A percentile compares a stretch with the other conserved stretches of the same genome.
Evolutionary conservation across 2,797 vertebrate genomes (phyloP).

Genomic region (Notolabrus celidotus): DNA sequence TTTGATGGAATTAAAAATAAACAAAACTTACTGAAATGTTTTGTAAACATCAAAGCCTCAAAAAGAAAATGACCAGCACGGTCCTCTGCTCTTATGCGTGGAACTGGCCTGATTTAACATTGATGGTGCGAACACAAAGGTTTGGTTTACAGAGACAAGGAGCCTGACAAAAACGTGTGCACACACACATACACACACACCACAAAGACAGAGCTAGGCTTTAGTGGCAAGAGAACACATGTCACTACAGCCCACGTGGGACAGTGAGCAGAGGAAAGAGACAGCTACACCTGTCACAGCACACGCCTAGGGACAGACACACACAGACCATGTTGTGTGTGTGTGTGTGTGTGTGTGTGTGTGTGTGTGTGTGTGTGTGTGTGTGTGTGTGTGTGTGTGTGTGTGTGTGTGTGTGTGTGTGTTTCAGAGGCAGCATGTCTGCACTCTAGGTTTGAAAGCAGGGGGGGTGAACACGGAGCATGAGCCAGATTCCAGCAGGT

Average conservation of each 20-base stretch:
- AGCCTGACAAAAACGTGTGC: slow-evolving; percentile 21
- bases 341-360: slow-evolving; percentile 47
- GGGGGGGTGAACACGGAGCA: slow-evolving; percentile 31
- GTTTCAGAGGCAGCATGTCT: slow-evolving; percentile 59
- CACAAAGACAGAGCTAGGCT: slow-evolving; percentile 37
- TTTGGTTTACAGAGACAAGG: slow-evolving; percentile 43
- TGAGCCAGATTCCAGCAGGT: slow-evolving; percentile 24
- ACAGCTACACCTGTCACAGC: slow-evolving; percentile 85
- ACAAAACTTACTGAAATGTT: not conserved
- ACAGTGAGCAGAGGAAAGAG: slow-evolving; percentile 79
- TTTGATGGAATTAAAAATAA: too few relatives aligned
- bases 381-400: slow-evolving; percentile 70
- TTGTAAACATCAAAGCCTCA: slow-evolving; percentile 4
- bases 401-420: slow-evolving; percentile 68
- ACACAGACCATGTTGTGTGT: slow-evolving; percentile 39
- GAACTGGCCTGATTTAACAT: slow-evolving; percentile 30
- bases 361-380: slow-evolving; percentile 66
- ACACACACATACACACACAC: slow-evolving; percentile 13
- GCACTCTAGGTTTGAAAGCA: slow-evolving; percentile 48
- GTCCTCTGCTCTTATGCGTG: slow-evolving; percentile 17
- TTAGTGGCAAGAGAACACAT: slow-evolving; percentile 79
- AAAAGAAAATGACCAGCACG: not conserved
- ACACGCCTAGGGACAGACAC: slow-evolving; percentile 72
- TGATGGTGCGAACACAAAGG: slow-evolving; percentile 51
- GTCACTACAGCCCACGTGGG: slow-evolving; percentile 84